Percentiles rank a stretch among this genome's conserved stretches.
Conservation (phyloP, 30 jellyfish, hydroid and myxozoan species). For the Turritopsis dohrnii region DNA sequence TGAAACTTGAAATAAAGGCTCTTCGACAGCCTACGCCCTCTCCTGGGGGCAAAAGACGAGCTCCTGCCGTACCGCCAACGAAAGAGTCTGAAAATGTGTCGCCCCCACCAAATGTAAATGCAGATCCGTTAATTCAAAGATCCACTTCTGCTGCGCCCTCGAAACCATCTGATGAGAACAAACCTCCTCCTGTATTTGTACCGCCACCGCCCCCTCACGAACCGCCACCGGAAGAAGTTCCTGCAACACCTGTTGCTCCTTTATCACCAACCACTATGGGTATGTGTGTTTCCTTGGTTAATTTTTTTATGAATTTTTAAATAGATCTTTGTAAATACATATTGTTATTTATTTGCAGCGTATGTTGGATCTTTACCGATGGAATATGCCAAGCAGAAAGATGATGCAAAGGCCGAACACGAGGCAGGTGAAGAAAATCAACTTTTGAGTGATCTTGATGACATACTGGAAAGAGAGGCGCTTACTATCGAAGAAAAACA, state of each 20-base stretch:
- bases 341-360: neutral
- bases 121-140: neutral
- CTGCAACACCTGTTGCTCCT: constrained; percentile 48
- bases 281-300: neutral
- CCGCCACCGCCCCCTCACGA: constrained; percentile 77
- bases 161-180: constrained; percentile 16
- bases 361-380: neutral
- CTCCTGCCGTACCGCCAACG: constrained; percentile 44
- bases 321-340: constrained; percentile 1
- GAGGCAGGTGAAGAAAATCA: constrained; percentile 24
- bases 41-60: constrained; percentile 30
- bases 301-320: neutral
- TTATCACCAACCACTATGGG: constrained; percentile 30
- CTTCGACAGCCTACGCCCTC: neutral
- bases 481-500: neutral
- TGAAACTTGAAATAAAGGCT: neutral
- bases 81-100: neutral
- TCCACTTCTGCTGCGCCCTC: constrained; percentile 21
- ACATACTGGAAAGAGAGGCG: neutral
- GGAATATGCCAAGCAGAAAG: neutral
- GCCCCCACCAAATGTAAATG: neutral
- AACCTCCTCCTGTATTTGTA: constrained; percentile 46
- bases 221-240: constrained; percentile 61
- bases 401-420: neutral
- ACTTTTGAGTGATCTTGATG: neutral